Percentiles rank a stretch among this genome's conserved stretches.
These are phyloP conservation scores for Torymus auratus DNA, from an alignment of 2,888 invertebrate genomes.

Conservation along the genomic window DNA sequence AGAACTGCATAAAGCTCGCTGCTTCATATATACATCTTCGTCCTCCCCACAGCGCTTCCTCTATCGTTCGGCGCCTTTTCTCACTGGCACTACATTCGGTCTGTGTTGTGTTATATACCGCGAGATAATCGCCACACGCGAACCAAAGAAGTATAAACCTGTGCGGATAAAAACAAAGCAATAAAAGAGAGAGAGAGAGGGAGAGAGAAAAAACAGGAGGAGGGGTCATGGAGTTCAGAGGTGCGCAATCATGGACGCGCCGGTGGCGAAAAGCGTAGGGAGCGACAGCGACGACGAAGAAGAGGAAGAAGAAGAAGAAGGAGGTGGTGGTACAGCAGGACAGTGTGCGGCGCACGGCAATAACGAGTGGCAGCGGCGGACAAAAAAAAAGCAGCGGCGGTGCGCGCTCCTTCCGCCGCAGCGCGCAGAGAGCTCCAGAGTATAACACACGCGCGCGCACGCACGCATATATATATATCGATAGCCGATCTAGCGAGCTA, in stretches of 20 bases:
- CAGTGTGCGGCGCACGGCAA: neutral
- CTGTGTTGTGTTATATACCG: no score
- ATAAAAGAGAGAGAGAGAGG: neutral
- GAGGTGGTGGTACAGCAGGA: neutral
- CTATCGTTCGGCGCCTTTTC: no score
- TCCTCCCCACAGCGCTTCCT: no score
- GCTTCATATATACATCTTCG: neutral
- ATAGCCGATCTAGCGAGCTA: conserved; percentile 33
- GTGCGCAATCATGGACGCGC: neutral
- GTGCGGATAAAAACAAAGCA: neutral
- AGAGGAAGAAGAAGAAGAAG: conserved; percentile 9
- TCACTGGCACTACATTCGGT: no score
- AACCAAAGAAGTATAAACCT: no score
- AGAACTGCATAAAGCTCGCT: neutral
- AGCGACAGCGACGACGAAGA: neutral
- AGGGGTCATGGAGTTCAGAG: conserved; percentile 6
- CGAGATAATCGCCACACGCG: no score
- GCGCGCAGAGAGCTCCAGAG: neutral
- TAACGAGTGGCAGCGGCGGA: no score
- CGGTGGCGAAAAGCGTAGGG: no score
- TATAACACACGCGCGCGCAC: conserved; percentile 6
- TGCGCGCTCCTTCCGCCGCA: no score
- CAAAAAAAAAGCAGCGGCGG: no score
- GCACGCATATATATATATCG: conserved; percentile 44
- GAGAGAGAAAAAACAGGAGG: neutral